Evolutionary conservation across 2,113 vertebrate species (phyloP).

Genomic region (Galemys pyrenaicus): DNA sequence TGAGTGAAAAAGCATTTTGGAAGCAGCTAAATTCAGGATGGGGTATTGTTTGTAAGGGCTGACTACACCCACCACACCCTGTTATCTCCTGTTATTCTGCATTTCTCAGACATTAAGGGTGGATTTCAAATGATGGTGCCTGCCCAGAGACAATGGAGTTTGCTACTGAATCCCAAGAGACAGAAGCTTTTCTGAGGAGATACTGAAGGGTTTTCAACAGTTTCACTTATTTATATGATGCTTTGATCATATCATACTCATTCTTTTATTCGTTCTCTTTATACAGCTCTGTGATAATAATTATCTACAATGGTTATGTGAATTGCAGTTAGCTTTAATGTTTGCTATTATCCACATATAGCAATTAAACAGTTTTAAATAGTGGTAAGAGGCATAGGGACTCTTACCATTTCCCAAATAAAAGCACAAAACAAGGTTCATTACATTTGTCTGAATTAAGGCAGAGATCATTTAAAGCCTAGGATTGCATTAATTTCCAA

Average conservation of each 20-base stretch:
- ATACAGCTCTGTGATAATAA: neutral
- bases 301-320: neutral
- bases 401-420: neutral
- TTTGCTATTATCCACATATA: neutral
- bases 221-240: no score
- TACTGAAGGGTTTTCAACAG: no score
- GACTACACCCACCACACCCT: neutral
- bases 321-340: neutral
- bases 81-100: neutral
- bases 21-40: neutral
- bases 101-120: neutral
- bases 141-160: neutral
- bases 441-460: conserved; percentile 4
- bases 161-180: neutral
- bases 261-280: neutral
- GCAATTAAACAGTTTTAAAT: neutral
- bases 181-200: neutral
- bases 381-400: neutral
- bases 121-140: neutral
- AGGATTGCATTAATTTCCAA: conserved; percentile 37
- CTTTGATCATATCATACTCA: neutral
- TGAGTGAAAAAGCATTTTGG: neutral
- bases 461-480: conserved; percentile 53
- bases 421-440: neutral
- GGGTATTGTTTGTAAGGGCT: neutral